These are phyloP conservation scores for Clupea harengus DNA, from an alignment of 2,113 vertebrate species.

Conservation along the genomic window DNA sequence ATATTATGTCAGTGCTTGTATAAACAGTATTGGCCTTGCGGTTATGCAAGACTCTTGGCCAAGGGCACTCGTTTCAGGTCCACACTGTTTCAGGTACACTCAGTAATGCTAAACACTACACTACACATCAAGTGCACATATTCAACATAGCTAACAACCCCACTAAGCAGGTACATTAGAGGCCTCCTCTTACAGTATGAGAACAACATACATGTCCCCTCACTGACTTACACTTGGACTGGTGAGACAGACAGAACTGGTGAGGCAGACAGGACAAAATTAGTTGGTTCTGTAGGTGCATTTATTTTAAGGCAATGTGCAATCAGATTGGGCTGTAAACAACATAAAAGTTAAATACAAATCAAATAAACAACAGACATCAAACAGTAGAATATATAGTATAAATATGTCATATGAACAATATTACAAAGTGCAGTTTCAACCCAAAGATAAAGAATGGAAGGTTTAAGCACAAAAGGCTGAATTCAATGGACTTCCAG, in stretches of 20 bases:
- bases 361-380: background rate
- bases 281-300: background rate
- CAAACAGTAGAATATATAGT: background rate
- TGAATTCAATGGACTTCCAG: background rate
- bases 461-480: background rate
- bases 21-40: background rate
- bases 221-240: background rate
- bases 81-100: background rate
- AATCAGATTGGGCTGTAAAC: background rate
- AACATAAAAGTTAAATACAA: background rate
- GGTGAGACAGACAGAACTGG: background rate
- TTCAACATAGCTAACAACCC: background rate
- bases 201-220: too few species aligned
- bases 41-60: background rate
- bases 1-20: background rate
- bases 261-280: background rate
- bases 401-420: background rate
- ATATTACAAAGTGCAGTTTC: background rate
- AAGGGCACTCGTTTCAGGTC: background rate
- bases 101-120: background rate
- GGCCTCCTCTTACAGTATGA: too few species aligned
- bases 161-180: background rate
- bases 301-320: conserved; percentile 16
- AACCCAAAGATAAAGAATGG: background rate
- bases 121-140: background rate